Evolutionary conservation across 1,140 invertebrate species (phyloP).

Genomic region (Palaemon carinicauda): DNA sequence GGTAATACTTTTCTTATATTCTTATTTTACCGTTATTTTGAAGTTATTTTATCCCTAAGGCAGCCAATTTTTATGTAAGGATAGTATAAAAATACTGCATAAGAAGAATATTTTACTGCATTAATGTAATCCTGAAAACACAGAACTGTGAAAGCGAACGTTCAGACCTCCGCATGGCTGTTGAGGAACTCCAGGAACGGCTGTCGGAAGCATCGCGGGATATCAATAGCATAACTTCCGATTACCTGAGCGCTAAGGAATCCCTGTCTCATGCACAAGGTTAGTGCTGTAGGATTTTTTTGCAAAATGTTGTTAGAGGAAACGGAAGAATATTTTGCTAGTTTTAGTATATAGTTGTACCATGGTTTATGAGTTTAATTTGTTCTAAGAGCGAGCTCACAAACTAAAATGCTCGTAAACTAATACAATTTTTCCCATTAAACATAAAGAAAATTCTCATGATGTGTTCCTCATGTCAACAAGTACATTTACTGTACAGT

Average conservation of each 20-base stretch:
- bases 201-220: constrained; percentile 33
- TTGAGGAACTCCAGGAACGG: constrained; percentile 5
- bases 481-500: too few relatives aligned
- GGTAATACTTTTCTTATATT: constrained; percentile 9
- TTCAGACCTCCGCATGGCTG: neutral
- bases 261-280: constrained; percentile 30
- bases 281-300: neutral
- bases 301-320: neutral
- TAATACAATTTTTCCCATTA: too few relatives aligned
- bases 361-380: too few relatives aligned
- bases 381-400: too few relatives aligned
- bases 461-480: too few relatives aligned
- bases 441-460: too few relatives aligned
- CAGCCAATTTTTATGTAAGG: neutral
- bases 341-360: too few relatives aligned
- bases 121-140: neutral
- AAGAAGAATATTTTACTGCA: neutral
- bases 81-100: neutral
- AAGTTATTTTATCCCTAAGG: neutral
- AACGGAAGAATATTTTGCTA: too few relatives aligned
- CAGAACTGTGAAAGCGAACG: constrained; percentile 34
- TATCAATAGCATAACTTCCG: constrained; percentile 28
- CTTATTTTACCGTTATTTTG: too few relatives aligned
- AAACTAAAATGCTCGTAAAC: too few relatives aligned
- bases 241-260: constrained; percentile 24